Percentiles rank a stretch among this genome's conserved stretches.
These are phyloP conservation scores for Camponotus fellah DNA, from an alignment of 2,888 invertebrate species.

Conservation along the genomic window DNA sequence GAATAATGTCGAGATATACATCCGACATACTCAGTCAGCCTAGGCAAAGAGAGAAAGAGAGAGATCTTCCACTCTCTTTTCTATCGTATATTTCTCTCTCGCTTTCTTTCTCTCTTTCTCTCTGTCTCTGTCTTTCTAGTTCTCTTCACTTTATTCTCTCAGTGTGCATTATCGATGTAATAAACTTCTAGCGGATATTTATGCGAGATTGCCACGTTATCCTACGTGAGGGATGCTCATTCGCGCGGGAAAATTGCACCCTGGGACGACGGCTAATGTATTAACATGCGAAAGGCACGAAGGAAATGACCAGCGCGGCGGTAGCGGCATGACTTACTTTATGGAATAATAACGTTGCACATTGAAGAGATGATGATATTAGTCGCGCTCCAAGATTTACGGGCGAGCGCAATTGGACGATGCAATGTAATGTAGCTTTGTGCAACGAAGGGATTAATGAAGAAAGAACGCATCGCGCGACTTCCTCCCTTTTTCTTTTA, in stretches of 20 bases:
- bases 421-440: conserved; percentile 26
- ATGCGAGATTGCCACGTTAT: conserved; percentile 68
- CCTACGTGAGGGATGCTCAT: conserved; percentile 68
- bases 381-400: conserved; percentile 44
- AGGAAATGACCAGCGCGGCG: conserved; percentile 57
- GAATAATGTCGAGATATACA: conserved; percentile 51
- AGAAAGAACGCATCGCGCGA: conserved; percentile 33
- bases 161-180: conserved; percentile 69
- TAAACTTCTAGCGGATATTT: conserved; percentile 67
- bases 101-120: conserved; percentile 16
- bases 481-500: neutral
- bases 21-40: conserved; percentile 6
- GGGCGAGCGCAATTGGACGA: conserved; percentile 40
- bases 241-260: conserved; percentile 61
- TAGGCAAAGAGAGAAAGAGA: conserved; percentile 13
- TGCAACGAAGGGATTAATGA: conserved; percentile 46
- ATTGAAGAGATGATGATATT: conserved; percentile 62
- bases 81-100: neutral
- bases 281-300: conserved; percentile 61
- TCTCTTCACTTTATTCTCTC: conserved; percentile 45
- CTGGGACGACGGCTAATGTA: conserved; percentile 58
- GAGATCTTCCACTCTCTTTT: neutral
- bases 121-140: conserved; percentile 14
- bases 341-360: conserved; percentile 57
- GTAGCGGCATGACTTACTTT: conserved; percentile 46